Evolutionary conservation across 2,113 vertebrate genomes (phyloP), one percentile per base, ranked within the genome.

Genomic region (Taurulus bubalis): DNA sequence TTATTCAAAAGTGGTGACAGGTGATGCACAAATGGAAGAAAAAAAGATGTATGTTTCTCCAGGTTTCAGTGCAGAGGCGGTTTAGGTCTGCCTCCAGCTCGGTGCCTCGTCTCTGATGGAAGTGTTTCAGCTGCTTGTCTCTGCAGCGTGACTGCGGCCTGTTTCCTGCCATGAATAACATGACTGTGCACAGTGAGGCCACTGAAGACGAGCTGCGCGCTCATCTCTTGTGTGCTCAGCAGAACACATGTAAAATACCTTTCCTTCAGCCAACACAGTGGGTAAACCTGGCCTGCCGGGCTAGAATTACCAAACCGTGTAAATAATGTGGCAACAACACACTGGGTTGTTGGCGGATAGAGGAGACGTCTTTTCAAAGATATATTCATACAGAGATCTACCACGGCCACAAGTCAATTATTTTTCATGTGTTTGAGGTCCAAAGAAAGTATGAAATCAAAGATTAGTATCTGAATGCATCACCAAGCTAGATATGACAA

Each of bases 241-340:
- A 85, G 80, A 84, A 75, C 85, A 53, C 71, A 30, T 71, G 73
- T 71, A 77, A 32, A 77, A 51, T 74, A 78, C 49, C 56, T 85
- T 74, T 82, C 74, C 47, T 78, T 62, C 74, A 67, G 51, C 26
- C 51, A 53, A 53, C 30, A 1, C 8, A 60, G 34, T 3, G 34
- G 36, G 22, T 16, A 7, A 49, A 70, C 73, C 18, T 69, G 55
- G 76, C 66, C 69, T 59, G 68, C 8, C 30, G 22, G 75, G 40
- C 62, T 62, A 8, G 30, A 24, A 40, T 26, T 15, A 18, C 18
- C 53, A 59, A 38, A 14, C 3, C 36, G 53, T 38, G 26, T 20
- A 40, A 70, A 42, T 38, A 40, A 45, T 55, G 16, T 16, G 55
- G 28, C 56, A 34, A 42, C 2, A 38, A 64, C 47, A 66, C 69